These are phyloP conservation scores for Stegodyphus dumicola DNA, from an alignment of 1,140 invertebrate genomes.

Conservation along the genomic window DNA sequence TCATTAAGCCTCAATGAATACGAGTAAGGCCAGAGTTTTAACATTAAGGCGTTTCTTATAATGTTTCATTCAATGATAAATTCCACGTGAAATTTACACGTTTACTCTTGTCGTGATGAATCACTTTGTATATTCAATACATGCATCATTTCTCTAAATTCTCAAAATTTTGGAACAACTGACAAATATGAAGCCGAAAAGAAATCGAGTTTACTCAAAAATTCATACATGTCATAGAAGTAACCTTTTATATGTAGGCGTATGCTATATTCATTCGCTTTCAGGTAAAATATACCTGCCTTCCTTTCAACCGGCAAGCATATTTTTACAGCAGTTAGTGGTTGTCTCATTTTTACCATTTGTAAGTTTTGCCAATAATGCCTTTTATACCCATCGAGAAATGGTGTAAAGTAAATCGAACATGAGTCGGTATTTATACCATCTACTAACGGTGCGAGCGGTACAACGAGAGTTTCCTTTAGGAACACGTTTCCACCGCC, in stretches of 20 bases:
- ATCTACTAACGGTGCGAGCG: neutral
- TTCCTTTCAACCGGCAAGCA: neutral
- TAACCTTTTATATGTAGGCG: conserved; percentile 27
- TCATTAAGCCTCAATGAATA: too few relatives aligned
- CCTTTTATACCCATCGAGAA: conserved; percentile 9
- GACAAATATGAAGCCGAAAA: neutral
- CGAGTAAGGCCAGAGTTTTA: too few relatives aligned
- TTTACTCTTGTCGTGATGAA: too few relatives aligned
- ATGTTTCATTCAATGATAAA: too few relatives aligned
- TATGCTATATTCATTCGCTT: conserved; percentile 4
- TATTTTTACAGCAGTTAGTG: conserved; percentile 13
- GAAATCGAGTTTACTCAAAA: conserved; percentile 38
- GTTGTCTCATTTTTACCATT: conserved; percentile 33
- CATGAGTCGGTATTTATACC: conserved; percentile 34
- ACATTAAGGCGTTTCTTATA: too few relatives aligned
- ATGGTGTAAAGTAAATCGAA: conserved; percentile 19
- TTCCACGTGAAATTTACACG: too few relatives aligned
- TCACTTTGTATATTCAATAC: too few relatives aligned
- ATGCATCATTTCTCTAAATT: too few relatives aligned
- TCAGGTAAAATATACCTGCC: conserved; percentile 33
- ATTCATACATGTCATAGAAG: conserved; percentile 41
- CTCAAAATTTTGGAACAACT: neutral
- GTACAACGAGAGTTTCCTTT: neutral
- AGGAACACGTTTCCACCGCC: conserved; percentile 13
- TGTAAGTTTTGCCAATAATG: conserved; percentile 45